phyloP scores from a whole-genome alignment of 2,113 vertebrate species.

The Charina bottae region DNA sequence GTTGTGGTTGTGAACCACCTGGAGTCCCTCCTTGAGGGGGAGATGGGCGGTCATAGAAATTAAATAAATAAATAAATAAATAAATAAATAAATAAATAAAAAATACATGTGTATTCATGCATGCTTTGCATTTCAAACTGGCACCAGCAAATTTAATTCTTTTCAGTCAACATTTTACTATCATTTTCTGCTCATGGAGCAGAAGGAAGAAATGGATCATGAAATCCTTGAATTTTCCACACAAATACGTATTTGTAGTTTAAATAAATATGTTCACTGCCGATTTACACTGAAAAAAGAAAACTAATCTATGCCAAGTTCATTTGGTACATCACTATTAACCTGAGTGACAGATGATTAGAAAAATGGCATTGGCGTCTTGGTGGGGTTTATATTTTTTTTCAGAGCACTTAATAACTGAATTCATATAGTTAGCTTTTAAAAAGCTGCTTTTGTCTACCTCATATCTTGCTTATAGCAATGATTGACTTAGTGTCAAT shows the following conservation, averaged over 20 bases:
- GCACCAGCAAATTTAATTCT: neutral
- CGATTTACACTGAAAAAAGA: conserved; percentile 57
- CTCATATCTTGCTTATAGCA: conserved; percentile 43
- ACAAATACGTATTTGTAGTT: neutral
- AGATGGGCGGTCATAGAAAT: no score
- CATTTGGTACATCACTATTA: conserved; percentile 77
- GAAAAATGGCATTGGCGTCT: conserved; percentile 71
- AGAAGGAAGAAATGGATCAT: neutral
- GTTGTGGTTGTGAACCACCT: no score
- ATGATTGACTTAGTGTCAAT: conserved; percentile 61
- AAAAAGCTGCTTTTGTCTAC: conserved; percentile 63
- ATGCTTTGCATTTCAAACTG: neutral
- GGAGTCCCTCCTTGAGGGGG: no score
- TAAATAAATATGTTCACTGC: conserved; percentile 15
- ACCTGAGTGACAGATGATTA: conserved; percentile 66
- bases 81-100: no score
- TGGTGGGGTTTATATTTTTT: conserved; percentile 69
- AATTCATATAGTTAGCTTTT: conserved; percentile 66
- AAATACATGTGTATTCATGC: neutral
- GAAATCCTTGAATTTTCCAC: no score
- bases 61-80: no score
- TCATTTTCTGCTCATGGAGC: neutral
- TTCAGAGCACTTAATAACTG: conserved; percentile 73
- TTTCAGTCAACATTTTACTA: neutral
- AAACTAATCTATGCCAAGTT: conserved; percentile 73